Evolutionary conservation across 2,113 vertebrate genomes (phyloP).

Genomic region (Bubo blakistoni): DNA sequence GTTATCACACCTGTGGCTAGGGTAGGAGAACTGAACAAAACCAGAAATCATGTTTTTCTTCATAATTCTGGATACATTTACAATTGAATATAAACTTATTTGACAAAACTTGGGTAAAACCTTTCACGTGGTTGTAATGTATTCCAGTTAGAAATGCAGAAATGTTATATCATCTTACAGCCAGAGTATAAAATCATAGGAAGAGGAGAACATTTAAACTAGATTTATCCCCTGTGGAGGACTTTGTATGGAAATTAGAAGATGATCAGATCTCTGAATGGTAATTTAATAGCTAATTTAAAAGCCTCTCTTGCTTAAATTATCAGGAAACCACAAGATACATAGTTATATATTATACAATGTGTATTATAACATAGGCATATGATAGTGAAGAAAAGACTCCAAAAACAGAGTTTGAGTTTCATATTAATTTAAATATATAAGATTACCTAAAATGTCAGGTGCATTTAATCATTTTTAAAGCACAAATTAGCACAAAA

Average conservation of each 20-base stretch:
- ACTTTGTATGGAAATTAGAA: conserved; percentile 34
- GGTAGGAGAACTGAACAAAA: neutral
- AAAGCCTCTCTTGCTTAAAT: conserved; percentile 40
- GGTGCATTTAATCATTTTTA: conserved; percentile 29
- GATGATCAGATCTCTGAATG: conserved; percentile 57
- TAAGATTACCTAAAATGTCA: conserved; percentile 2
- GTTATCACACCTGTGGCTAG: neutral
- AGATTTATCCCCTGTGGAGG: conserved; percentile 51
- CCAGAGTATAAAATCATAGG: neutral
- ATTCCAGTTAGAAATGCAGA: neutral
- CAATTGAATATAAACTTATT: neutral
- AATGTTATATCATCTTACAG: neutral
- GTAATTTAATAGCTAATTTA: conserved; percentile 65
- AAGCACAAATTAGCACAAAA: conserved; percentile 28
- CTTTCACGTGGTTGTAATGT: neutral
- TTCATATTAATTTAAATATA: conserved; percentile 21
- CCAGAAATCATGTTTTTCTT: neutral
- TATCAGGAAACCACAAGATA: conserved; percentile 39
- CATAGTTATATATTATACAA: neutral
- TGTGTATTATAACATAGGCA: neutral
- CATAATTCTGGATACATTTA: neutral
- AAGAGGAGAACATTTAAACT: conserved; percentile 40
- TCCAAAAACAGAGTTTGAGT: neutral
- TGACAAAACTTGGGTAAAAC: neutral
- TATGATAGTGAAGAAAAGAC: neutral